These are phyloP conservation scores for Aporophyla nigra DNA, from an alignment of 2,888 invertebrate genomes.

Conservation along the genomic window DNA sequence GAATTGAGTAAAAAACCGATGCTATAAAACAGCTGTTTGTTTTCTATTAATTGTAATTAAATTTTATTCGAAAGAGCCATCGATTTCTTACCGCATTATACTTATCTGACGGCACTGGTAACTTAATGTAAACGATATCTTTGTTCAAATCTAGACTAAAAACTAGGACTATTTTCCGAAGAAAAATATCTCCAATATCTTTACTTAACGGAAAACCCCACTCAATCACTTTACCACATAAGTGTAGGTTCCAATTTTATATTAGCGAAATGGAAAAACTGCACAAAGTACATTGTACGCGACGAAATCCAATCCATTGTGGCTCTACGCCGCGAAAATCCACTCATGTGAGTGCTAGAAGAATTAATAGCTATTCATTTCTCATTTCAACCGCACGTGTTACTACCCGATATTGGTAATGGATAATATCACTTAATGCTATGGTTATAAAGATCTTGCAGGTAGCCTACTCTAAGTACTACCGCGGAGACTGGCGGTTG, in stretches of 20 bases:
- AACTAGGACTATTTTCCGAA: not conserved
- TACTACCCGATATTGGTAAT: constrained; percentile 30
- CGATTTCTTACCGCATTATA: no score
- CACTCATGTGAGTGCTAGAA: constrained; percentile 64
- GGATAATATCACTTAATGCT: constrained; percentile 46
- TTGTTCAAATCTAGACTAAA: not conserved
- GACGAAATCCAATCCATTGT: constrained; percentile 63
- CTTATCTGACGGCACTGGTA: no score
- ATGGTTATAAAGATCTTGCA: not conserved
- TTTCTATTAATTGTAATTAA: no score
- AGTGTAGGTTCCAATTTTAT: constrained; percentile 11
- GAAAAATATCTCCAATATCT: not conserved
- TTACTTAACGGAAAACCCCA: not conserved
- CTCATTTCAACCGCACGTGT: constrained; percentile 76
- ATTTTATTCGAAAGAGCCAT: no score
- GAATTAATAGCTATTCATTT: constrained; percentile 78
- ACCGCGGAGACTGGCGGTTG: no score
- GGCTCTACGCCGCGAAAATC: constrained; percentile 66
- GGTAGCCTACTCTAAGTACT: no score
- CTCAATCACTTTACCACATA: constrained; percentile 8
- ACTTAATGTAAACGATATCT: not conserved
- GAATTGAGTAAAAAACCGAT: no score
- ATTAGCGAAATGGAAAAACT: constrained; percentile 48
- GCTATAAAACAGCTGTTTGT: no score
- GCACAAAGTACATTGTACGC: constrained; percentile 49